Percentiles rank a stretch among this genome's conserved stretches.
phyloP scores from a whole-genome alignment of 1,140 invertebrate species.

The Octopus sinensis region DNA sequence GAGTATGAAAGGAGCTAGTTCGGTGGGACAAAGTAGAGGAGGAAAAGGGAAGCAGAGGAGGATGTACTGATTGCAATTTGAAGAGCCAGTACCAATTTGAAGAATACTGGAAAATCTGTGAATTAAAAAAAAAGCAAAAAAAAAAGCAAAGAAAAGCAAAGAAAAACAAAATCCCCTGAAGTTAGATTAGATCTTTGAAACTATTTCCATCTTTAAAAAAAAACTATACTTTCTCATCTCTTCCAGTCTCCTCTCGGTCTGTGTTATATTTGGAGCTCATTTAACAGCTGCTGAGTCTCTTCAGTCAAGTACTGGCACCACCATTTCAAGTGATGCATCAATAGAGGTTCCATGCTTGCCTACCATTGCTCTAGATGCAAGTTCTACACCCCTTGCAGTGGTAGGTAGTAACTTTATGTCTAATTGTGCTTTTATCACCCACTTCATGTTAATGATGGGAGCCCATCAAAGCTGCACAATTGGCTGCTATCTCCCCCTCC shows the following conservation, averaged over 20 bases:
- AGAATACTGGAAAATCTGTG: too few relatives aligned
- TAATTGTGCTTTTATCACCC: neutral
- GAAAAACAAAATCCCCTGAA: too few relatives aligned
- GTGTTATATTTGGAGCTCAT: neutral
- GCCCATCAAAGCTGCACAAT: too few relatives aligned
- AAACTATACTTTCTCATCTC: constrained; percentile 7
- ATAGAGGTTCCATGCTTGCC: neutral
- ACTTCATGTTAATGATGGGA: neutral
- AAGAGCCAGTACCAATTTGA: too few relatives aligned
- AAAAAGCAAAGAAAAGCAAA: too few relatives aligned
- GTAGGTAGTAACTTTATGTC: constrained; percentile 7
- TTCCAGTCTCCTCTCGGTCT: neutral
- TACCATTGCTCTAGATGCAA: constrained; percentile 4
- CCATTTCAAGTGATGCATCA: neutral
- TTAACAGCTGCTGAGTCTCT: neutral
- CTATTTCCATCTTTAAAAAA: neutral
- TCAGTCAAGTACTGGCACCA: neutral
- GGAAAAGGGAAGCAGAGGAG: too few relatives aligned
- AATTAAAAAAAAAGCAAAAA: too few relatives aligned
- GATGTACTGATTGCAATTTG: too few relatives aligned
- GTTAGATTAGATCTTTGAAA: too few relatives aligned
- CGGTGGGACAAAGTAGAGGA: too few relatives aligned
- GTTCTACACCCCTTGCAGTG: constrained; percentile 6
- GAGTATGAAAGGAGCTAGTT: too few relatives aligned
- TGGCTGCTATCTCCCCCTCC: neutral